Conservation (phyloP, 2,113 vertebrate species). For the Neolamprologus longior region DNA sequence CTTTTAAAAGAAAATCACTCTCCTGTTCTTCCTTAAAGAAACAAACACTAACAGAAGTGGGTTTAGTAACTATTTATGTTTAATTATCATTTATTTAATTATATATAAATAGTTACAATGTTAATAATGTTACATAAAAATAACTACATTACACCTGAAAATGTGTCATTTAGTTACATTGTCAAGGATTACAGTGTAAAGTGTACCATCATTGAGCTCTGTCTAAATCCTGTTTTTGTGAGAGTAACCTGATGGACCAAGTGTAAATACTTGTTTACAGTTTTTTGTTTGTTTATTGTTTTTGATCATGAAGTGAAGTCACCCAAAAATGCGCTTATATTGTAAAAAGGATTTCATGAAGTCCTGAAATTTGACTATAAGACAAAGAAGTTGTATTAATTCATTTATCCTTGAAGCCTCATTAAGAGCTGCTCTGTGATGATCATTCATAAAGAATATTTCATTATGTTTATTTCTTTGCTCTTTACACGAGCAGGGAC, state of each 20-base stretch:
- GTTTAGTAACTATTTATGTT: background rate
- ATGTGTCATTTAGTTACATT: background rate
- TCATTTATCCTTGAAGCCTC: background rate
- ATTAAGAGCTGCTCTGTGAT: rapidly evolving
- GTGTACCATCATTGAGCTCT: rapidly evolving
- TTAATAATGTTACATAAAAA: background rate
- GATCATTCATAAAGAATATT: background rate
- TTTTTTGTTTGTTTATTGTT: background rate
- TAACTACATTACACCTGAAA: background rate
- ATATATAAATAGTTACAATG: background rate
- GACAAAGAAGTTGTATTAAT: background rate
- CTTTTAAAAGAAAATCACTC: background rate
- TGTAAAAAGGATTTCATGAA: background rate
- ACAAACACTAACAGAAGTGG: background rate
- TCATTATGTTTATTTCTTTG: background rate
- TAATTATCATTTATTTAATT: background rate
- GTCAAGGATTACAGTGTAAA: background rate
- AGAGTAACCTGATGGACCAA: background rate
- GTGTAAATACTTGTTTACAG: background rate
- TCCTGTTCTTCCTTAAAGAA: background rate
- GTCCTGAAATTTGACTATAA: background rate
- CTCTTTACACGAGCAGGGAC: background rate
- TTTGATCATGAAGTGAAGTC: background rate
- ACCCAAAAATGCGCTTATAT: rapidly evolving
- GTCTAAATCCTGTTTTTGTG: background rate